Evolutionary conservation across 2,888 invertebrate species (phyloP).

Genomic region (Lasioglossum malachurum): DNA sequence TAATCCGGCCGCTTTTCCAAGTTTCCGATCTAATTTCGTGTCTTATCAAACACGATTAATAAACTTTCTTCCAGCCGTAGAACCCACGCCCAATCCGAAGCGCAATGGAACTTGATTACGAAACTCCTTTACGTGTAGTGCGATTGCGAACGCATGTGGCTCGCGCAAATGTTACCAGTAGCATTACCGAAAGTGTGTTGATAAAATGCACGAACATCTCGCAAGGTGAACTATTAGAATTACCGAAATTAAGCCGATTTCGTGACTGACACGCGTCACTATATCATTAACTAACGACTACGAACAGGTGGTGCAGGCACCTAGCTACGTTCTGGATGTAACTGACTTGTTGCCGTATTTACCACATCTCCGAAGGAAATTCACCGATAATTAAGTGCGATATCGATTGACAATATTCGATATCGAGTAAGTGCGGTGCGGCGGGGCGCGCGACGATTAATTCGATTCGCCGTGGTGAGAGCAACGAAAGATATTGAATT

Average conservation of each 20-base stretch:
- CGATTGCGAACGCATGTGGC: slow-evolving; percentile 4
- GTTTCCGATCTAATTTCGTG: slow-evolving; percentile 1
- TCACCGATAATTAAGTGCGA: slow-evolving; percentile 41
- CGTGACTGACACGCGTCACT: no score
- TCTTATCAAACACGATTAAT: slow-evolving; percentile 38
- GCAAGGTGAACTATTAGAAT: neutral
- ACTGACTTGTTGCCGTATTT: slow-evolving; percentile 23
- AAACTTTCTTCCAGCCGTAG: slow-evolving; percentile 10
- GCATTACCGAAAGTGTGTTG: neutral
- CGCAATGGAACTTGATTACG: slow-evolving; percentile 12
- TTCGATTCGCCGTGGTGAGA: slow-evolving; percentile 32
- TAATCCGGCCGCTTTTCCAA: neutral
- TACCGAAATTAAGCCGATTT: neutral
- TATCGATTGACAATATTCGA: slow-evolving; percentile 41
- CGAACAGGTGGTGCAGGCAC: neutral
- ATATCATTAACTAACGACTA: neutral
- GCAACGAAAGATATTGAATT: slow-evolving; percentile 39
- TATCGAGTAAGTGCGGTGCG: slow-evolving; percentile 12
- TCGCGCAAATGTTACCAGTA: neutral
- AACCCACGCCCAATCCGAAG: neutral
- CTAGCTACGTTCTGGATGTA: neutral
- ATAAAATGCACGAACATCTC: neutral
- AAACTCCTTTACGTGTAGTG: neutral
- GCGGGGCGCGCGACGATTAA: slow-evolving; percentile 24
- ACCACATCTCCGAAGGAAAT: slow-evolving; percentile 15